A percentile compares a stretch with the other conserved stretches of the same genome.
These are phyloP conservation scores for Diuraphis noxia DNA, from an alignment of 1,140 invertebrate genomes.

Conservation along the genomic window DNA sequence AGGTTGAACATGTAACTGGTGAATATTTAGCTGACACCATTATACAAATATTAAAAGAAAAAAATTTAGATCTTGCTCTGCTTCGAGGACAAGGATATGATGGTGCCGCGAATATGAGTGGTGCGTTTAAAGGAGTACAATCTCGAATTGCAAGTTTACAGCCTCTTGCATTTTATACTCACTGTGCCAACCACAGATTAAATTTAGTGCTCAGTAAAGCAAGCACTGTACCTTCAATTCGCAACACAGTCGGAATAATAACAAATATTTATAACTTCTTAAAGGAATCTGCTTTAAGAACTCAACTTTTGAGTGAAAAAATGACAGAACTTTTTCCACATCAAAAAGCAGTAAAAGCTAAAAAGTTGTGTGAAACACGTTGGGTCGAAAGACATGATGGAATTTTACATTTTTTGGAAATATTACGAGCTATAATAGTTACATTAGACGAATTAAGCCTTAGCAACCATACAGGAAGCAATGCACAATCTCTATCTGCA, in stretches of 20 bases:
- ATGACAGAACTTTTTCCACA: neutral
- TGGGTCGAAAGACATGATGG: conserved; percentile 25
- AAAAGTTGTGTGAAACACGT: conserved; percentile 24
- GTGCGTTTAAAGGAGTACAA: conserved; percentile 29
- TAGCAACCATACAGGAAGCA: conserved; percentile 18
- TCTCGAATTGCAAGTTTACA: conserved; percentile 33
- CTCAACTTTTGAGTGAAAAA: conserved; percentile 31
- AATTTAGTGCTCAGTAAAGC: conserved; percentile 47
- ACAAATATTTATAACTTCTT: conserved; percentile 39
- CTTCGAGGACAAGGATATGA: conserved; percentile 44
- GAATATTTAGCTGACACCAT: conserved; percentile 31
- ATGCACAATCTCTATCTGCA: conserved; percentile 22
- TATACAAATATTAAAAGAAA: conserved; percentile 16
- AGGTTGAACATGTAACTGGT: neutral
- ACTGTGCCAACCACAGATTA: conserved; percentile 28
- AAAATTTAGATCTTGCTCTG: neutral
- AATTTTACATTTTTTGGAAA: conserved; percentile 27
- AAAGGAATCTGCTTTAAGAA: conserved; percentile 15
- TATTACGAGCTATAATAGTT: conserved; percentile 21
- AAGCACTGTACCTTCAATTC: conserved; percentile 47
- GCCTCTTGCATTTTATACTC: conserved; percentile 32
- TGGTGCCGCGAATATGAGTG: conserved; percentile 36
- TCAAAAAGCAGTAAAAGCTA: conserved; percentile 21
- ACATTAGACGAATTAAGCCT: conserved; percentile 20
- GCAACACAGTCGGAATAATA: conserved; percentile 55